Percentiles rank a stretch among this genome's conserved stretches.
phyloP scores from a whole-genome alignment of 1,140 invertebrate genomes.

The Drosophila bipectinata region DNA sequence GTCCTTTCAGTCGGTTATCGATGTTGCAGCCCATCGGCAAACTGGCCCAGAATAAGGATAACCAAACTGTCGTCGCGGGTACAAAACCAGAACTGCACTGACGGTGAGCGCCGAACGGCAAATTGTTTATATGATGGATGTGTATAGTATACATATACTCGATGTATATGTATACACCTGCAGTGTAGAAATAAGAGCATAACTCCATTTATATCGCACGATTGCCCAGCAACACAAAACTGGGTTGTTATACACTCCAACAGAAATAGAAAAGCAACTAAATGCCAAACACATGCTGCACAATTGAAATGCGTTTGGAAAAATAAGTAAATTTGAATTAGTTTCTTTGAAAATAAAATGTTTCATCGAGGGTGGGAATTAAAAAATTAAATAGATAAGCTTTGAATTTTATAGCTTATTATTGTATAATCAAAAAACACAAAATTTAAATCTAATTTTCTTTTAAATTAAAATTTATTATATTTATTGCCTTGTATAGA shows the following conservation, averaged over 20 bases:
- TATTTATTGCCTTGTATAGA: background rate
- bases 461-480: background rate
- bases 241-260: constrained; percentile 19
- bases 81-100: constrained; percentile 37
- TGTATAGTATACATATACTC: constrained; percentile 4
- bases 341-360: background rate
- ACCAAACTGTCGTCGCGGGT: constrained; percentile 33
- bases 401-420: background rate
- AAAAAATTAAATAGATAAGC: background rate
- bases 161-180: background rate
- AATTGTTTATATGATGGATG: constrained; percentile 71
- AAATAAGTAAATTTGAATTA: constrained; percentile 4
- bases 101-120: constrained; percentile 44
- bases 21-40: constrained; percentile 36
- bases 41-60: constrained; percentile 42
- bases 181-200: constrained; percentile 13
- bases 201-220: constrained; percentile 63
- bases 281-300: constrained; percentile 67
- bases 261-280: constrained; percentile 37
- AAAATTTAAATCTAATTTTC: background rate
- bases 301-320: constrained; percentile 50
- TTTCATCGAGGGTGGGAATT: too few relatives aligned
- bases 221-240: constrained; percentile 57
- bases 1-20: constrained; percentile 9
- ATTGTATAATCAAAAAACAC: background rate